Conservation (phyloP, 2,888 invertebrate species). For the Osedax frankpressi region DNA sequence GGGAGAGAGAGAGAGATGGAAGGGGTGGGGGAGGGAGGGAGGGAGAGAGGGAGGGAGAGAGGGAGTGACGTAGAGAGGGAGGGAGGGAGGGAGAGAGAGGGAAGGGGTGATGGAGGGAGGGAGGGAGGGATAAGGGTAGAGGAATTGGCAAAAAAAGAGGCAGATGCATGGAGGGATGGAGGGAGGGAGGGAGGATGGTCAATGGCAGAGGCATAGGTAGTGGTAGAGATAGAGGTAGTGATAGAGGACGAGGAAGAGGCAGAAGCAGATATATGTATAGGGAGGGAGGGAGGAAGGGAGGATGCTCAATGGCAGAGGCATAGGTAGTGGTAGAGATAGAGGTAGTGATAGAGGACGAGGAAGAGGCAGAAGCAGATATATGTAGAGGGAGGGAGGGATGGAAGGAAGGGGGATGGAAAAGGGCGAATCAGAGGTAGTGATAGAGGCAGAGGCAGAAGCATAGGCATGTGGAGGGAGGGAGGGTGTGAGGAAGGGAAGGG, state of each 20-base stretch:
- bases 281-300: neutral
- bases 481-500: too few species aligned
- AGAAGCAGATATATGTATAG: neutral
- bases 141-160: neutral
- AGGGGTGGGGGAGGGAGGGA: neutral
- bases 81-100: neutral
- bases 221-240: neutral
- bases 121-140: neutral
- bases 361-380: too few species aligned
- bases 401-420: neutral
- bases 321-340: neutral
- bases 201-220: too few species aligned
- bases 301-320: neutral
- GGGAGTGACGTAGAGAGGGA: conserved; percentile 4
- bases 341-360: neutral
- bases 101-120: neutral
- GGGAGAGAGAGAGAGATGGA: neutral
- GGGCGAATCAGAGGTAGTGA: too few species aligned
- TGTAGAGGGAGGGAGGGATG: neutral
- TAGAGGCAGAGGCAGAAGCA: too few species aligned
- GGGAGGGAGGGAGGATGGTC: neutral
- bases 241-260: neutral
- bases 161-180: neutral
- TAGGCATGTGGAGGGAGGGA: too few species aligned
- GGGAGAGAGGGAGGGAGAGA: neutral